Conservation (phyloP, 2,113 vertebrate genomes). For the Polyodon spathula region DNA sequence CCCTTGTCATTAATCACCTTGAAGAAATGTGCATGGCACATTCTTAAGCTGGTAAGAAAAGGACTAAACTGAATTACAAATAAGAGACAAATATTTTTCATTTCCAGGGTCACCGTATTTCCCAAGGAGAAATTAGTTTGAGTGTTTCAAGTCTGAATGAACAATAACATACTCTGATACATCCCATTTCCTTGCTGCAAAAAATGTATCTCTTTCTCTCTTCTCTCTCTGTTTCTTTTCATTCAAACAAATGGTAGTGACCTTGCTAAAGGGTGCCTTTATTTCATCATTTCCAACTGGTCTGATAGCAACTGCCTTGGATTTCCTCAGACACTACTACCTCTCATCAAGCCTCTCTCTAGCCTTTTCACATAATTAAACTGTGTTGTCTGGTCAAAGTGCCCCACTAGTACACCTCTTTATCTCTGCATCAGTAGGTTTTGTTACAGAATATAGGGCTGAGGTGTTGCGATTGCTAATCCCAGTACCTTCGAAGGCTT, state of each 20-base stretch:
- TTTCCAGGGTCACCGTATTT: too few relatives aligned
- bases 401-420: slow-evolving; percentile 14
- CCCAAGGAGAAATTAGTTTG: too few relatives aligned
- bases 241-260: slow-evolving; percentile 16
- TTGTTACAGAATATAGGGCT: neutral
- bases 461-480: slow-evolving; percentile 9
- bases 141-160: too few relatives aligned
- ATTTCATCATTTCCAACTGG: slow-evolving; percentile 12
- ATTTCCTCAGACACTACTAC: slow-evolving; percentile 12
- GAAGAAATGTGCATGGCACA: too few relatives aligned
- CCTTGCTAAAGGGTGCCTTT: slow-evolving; percentile 19
- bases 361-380: slow-evolving; percentile 30
- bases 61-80: too few relatives aligned
- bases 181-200: neutral
- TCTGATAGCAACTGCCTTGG: neutral
- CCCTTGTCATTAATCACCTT: neutral
- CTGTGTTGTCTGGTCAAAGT: slow-evolving; percentile 22
- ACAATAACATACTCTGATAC: neutral
- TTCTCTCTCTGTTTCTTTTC: slow-evolving; percentile 7
- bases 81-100: too few relatives aligned
- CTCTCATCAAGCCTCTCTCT: slow-evolving; percentile 19
- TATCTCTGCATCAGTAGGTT: slow-evolving; percentile 18
- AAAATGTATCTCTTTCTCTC: neutral
- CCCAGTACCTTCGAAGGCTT: slow-evolving; percentile 5
- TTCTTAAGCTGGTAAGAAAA: too few relatives aligned